Conservation (phyloP, 2,888 invertebrate species). For the Himalopsyche japonica region DNA sequence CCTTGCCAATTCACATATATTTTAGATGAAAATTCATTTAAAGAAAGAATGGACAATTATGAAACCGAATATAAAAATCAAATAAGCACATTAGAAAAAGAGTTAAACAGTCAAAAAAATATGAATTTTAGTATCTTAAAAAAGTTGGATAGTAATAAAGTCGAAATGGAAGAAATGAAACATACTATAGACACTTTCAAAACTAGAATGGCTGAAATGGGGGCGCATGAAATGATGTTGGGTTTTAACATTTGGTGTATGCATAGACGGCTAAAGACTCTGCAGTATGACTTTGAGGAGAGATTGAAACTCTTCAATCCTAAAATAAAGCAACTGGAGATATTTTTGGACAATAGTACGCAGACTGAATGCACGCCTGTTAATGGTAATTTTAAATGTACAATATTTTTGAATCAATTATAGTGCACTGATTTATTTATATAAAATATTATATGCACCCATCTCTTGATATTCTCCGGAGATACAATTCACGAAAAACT, state of each 20-base stretch:
- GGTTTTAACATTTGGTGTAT: neutral
- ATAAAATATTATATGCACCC: too few species aligned
- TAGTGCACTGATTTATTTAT: too few species aligned
- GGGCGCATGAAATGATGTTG: constrained; percentile 1
- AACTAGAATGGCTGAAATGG: constrained; percentile 3
- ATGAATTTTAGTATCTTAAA: neutral
- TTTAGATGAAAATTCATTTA: neutral
- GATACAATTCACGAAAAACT: too few species aligned
- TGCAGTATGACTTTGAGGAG: neutral
- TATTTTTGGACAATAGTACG: neutral
- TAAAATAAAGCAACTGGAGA: neutral
- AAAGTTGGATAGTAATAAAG: neutral
- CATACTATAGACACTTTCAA: neutral
- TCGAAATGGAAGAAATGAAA: neutral
- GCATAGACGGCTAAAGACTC: neutral
- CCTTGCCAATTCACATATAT: neutral
- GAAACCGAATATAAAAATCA: neutral
- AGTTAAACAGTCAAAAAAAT: constrained; percentile 6
- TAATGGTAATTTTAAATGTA: neutral
- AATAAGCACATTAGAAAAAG: neutral
- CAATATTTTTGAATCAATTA: too few species aligned
- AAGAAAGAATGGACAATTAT: neutral
- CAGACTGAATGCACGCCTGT: neutral
- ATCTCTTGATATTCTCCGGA: too few species aligned
- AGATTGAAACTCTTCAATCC: neutral